Evolutionary conservation across 2,888 invertebrate species (phyloP).

Genomic region (Emmelina monodactyla): DNA sequence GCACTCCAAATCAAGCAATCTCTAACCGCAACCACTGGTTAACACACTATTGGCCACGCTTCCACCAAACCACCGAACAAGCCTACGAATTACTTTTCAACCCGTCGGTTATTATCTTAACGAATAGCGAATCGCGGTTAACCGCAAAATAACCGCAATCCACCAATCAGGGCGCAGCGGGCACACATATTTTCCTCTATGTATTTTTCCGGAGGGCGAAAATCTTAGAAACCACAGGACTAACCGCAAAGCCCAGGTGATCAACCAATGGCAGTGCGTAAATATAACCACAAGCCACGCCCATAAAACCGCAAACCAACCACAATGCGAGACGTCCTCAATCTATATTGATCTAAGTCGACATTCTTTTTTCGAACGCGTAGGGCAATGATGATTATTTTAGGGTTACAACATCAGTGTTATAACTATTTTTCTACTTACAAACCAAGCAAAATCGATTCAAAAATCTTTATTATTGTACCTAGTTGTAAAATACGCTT

Average conservation of each 20-base stretch:
- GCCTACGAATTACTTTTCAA: conserved; percentile 32
- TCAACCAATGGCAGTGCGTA: conserved; percentile 67
- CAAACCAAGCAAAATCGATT: too few relatives aligned
- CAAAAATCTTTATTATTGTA: neutral
- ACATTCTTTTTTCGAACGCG: conserved; percentile 46
- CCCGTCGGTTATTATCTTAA: conserved; percentile 57
- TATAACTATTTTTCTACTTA: too few relatives aligned
- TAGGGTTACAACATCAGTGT: too few relatives aligned
- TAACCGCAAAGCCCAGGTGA: conserved; percentile 66
- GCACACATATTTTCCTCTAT: conserved; percentile 53
- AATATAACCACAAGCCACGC: conserved; percentile 70
- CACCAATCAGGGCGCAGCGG: conserved; percentile 44
- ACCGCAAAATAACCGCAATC: conserved; percentile 50
- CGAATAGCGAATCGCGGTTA: conserved; percentile 60
- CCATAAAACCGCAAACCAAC: conserved; percentile 71
- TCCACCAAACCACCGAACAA: conserved; percentile 30
- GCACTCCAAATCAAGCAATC: conserved; percentile 22
- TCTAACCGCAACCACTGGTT: conserved; percentile 22
- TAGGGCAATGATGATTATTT: too few relatives aligned
- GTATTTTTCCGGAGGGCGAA: conserved; percentile 62
- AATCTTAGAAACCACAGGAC: conserved; percentile 69
- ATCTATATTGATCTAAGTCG: conserved; percentile 47
- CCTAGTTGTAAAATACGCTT: neutral
- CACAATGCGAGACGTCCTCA: conserved; percentile 62
- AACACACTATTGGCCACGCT: conserved; percentile 10